These are phyloP conservation scores for Craniophora ligustri DNA, from an alignment of 2,888 invertebrate species.

Conservation along the genomic window DNA sequence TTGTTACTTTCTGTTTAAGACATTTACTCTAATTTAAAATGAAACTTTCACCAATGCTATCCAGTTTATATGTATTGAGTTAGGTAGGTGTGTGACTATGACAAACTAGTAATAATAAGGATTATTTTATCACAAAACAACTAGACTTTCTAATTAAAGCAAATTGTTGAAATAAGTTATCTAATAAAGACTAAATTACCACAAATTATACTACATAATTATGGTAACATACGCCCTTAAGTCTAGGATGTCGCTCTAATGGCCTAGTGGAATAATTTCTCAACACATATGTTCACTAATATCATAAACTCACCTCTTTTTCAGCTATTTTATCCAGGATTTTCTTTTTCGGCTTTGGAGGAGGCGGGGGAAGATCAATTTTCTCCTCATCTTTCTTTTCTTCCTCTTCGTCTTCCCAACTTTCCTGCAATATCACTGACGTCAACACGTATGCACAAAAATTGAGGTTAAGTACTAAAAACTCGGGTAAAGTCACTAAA, in stretches of 20 bases:
- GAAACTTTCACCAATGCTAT: conserved; percentile 23
- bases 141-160: neutral
- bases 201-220: too few species aligned
- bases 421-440: conserved; percentile 91
- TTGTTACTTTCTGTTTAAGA: conserved; percentile 35
- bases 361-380: conserved; percentile 88
- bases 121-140: neutral
- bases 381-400: conserved; percentile 93
- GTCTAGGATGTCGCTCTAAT: neutral
- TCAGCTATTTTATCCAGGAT: conserved; percentile 95
- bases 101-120: neutral
- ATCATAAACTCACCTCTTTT: conserved; percentile 91
- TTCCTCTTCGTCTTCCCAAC: conserved; percentile 98
- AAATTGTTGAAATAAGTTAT: neutral
- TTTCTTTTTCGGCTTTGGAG: conserved; percentile 92
- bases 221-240: conserved; percentile 14
- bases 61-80: neutral
- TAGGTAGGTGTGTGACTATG: neutral
- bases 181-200: neutral
- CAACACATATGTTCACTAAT: conserved; percentile 47
- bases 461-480: conserved; percentile 77
- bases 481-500: conserved; percentile 41
- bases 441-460: conserved; percentile 81
- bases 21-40: conserved; percentile 20
- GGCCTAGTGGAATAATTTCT: conserved; percentile 42